Evolutionary conservation across 2,888 invertebrate genomes (phyloP).

Genomic region (Belgica antarctica): DNA sequence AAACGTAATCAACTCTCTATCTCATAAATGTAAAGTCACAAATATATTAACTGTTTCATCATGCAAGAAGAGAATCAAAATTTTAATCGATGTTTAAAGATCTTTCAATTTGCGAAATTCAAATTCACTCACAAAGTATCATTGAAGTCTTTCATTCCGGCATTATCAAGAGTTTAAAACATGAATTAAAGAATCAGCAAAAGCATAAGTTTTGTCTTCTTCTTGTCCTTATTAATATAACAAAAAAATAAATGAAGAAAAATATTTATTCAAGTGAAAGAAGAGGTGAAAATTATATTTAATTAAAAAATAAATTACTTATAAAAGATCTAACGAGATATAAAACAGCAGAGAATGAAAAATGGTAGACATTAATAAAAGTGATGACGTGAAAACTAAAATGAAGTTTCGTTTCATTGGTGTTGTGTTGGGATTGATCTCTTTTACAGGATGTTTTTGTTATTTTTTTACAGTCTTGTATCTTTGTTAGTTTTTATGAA

Average conservation of each 20-base stretch:
- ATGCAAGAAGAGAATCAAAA: not conserved
- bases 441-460: too few species aligned
- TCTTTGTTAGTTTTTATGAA: too few species aligned
- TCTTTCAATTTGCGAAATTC: not conserved
- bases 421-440: too few species aligned
- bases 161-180: not conserved
- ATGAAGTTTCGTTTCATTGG: not conserved
- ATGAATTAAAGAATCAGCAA: not conserved
- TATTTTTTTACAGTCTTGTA: too few species aligned
- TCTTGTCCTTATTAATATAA: constrained; percentile 12
- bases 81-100: not conserved
- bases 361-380: too few species aligned
- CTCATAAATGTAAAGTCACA: constrained; percentile 32
- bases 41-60: constrained; percentile 9
- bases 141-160: not conserved
- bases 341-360: not conserved
- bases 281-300: not conserved
- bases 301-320: not conserved
- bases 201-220: constrained; percentile 24
- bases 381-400: constrained; percentile 10
- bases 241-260: constrained; percentile 5
- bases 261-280: not conserved
- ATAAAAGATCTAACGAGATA: constrained; percentile 5
- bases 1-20: constrained; percentile 40
- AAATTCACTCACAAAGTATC: not conserved